Percentiles rank a stretch among this genome's conserved stretches.
Conservation (phyloP, 2,797 vertebrate species). For the Psittacula derbiana region DNA sequence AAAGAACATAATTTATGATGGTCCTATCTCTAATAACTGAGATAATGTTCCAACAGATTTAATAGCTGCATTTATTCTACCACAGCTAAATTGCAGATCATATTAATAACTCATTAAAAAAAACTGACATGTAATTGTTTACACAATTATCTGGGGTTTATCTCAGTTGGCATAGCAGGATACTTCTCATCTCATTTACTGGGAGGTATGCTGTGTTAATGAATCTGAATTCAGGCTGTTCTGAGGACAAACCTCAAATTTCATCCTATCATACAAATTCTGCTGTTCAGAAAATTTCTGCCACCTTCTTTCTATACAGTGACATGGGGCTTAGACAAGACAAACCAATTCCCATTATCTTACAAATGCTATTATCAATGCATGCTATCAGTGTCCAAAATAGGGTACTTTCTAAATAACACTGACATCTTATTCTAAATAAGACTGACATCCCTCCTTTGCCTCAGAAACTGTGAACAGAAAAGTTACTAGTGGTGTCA, state of each 20-base stretch:
- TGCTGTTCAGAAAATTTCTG: background rate
- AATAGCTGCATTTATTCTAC: background rate
- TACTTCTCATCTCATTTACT: background rate
- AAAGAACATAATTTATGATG: background rate
- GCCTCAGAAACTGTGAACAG: background rate
- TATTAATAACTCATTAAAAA: background rate
- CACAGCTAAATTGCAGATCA: background rate
- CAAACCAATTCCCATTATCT: background rate
- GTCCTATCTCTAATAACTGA: background rate
- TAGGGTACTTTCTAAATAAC: background rate
- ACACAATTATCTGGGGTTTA: background rate
- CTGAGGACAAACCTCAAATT: background rate
- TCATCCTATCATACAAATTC: background rate
- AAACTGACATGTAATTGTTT: background rate
- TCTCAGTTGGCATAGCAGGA: background rate
- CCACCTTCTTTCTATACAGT: background rate
- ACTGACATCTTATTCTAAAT: background rate
- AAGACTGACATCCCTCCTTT: background rate
- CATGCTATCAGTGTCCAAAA: background rate
- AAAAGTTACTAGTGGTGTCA: background rate
- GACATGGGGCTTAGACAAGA: background rate
- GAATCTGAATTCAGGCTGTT: background rate
- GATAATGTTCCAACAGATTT: background rate
- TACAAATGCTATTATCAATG: background rate
- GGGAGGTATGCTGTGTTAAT: background rate